Conservation (phyloP, 2,888 invertebrate genomes). For the Gasteruption jaculator region DNA sequence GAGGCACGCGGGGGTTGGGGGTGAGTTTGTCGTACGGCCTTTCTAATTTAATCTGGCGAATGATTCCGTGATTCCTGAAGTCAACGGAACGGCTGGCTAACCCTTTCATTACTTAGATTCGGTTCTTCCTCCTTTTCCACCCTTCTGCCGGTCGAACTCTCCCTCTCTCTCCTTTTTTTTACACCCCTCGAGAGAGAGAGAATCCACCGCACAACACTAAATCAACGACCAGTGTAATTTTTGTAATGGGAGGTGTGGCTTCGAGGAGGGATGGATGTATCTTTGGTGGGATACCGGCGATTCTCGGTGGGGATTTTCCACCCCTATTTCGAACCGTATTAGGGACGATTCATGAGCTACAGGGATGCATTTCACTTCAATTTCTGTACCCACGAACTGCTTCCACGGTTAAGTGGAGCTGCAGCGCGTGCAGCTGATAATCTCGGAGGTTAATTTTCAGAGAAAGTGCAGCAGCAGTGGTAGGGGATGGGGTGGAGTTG, state of each 20-base stretch:
- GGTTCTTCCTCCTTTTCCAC: slow-evolving; percentile 26
- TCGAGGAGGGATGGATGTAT: slow-evolving; percentile 32
- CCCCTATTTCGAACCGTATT: slow-evolving; percentile 25
- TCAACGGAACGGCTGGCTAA: slow-evolving; percentile 34
- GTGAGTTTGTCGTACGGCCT: slow-evolving; percentile 46
- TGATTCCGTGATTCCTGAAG: slow-evolving; percentile 51
- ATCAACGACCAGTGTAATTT: slow-evolving; percentile 52
- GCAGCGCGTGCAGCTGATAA: too few relatives aligned
- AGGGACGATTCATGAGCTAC: too few relatives aligned
- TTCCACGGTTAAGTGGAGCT: too few relatives aligned
- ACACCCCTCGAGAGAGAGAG: slow-evolving; percentile 33
- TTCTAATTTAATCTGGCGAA: slow-evolving; percentile 52
- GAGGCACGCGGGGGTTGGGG: slow-evolving; percentile 14
- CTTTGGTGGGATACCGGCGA: slow-evolving; percentile 26
- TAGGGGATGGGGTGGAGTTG: too few relatives aligned
- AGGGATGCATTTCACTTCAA: too few relatives aligned
- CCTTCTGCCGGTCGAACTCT: too few relatives aligned
- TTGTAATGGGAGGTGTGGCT: slow-evolving; percentile 53
- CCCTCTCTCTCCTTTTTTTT: slow-evolving; percentile 9
- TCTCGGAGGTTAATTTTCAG: too few relatives aligned
- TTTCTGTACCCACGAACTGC: too few relatives aligned
- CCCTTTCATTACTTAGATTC: slow-evolving; percentile 52
- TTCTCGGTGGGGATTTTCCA: slow-evolving; percentile 32
- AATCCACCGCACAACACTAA: slow-evolving; percentile 48
- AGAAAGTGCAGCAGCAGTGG: too few relatives aligned